These are phyloP conservation scores for Drosophila dunni DNA, from an alignment of 1,140 invertebrate genomes.

Conservation along the genomic window DNA sequence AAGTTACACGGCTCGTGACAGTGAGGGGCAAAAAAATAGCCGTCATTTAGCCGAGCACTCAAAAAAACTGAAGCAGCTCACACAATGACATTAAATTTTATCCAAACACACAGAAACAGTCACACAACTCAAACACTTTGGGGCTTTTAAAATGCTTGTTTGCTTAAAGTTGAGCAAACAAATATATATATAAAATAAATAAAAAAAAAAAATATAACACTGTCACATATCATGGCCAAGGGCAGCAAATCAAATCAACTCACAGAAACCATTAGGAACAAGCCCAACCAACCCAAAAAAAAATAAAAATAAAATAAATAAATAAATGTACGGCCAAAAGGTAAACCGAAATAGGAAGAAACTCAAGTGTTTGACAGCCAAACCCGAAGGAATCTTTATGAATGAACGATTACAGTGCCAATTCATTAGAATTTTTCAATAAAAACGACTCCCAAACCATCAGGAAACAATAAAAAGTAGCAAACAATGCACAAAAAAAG, in stretches of 20 bases:
- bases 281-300: constrained; percentile 11
- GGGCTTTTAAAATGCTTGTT: constrained; percentile 53
- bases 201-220: constrained; percentile 30
- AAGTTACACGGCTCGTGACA: constrained; percentile 26
- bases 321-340: constrained; percentile 17
- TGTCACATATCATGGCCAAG: constrained; percentile 44
- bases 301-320: constrained; percentile 11
- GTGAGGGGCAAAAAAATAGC: constrained; percentile 36
- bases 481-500: constrained; percentile 48
- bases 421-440: constrained; percentile 73
- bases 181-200: constrained; percentile 24
- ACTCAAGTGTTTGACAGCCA: constrained; percentile 47
- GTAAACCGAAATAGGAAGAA: constrained; percentile 21
- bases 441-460: constrained; percentile 21
- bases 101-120: constrained; percentile 21
- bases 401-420: constrained; percentile 72
- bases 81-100: constrained; percentile 53
- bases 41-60: constrained; percentile 35
- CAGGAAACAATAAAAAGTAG: constrained; percentile 48
- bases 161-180: constrained; percentile 40
- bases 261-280: constrained; percentile 57
- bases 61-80: constrained; percentile 32
- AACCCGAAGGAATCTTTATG: constrained; percentile 53
- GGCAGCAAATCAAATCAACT: constrained; percentile 9
- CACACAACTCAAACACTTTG: constrained; percentile 40